These are phyloP conservation scores for Crotophaga sulcirostris DNA, from an alignment of 2,113 vertebrate species.

Conservation along the genomic window DNA sequence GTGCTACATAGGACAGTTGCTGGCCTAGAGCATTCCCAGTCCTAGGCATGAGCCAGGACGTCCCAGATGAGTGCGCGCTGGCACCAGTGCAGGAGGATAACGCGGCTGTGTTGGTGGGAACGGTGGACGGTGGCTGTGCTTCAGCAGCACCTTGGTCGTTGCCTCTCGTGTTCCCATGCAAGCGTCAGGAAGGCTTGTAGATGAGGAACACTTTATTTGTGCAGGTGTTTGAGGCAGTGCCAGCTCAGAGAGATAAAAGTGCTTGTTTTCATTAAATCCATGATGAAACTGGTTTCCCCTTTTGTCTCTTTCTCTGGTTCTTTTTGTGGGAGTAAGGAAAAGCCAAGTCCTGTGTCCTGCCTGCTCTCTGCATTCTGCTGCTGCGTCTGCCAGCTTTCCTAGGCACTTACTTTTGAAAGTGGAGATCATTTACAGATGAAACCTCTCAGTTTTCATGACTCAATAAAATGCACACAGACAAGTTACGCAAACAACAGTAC, in stretches of 20 bases:
- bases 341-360: background rate
- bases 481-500: background rate
- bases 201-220: background rate
- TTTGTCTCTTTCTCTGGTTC: background rate
- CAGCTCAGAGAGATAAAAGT: background rate
- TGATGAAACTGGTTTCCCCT: background rate
- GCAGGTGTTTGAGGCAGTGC: background rate
- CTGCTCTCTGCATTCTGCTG: background rate
- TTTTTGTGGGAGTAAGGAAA: background rate
- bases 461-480: conserved; percentile 26
- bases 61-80: background rate
- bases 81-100: background rate
- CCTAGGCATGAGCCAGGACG: background rate
- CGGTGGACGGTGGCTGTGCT: background rate
- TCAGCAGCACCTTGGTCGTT: background rate
- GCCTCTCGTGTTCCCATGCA: background rate
- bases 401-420: background rate
- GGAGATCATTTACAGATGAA: conserved; percentile 18
- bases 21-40: background rate
- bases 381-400: background rate
- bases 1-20: background rate
- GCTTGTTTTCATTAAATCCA: background rate
- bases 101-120: background rate
- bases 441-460: conserved; percentile 32
- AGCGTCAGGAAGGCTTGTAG: background rate